Evolutionary conservation across 2,888 invertebrate genomes (phyloP).

Genomic region (Alcis repandata): DNA sequence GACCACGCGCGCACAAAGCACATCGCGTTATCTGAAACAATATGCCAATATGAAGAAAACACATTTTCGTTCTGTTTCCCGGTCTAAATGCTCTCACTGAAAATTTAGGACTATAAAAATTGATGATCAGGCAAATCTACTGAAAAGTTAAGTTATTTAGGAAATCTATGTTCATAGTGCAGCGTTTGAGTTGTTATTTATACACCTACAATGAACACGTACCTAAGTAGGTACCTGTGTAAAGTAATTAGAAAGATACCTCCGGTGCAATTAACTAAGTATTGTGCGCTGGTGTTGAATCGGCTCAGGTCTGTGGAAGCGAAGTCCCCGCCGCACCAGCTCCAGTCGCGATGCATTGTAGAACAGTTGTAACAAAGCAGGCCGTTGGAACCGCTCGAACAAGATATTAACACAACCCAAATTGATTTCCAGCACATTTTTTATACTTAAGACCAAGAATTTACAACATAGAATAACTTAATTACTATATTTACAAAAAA

Average conservation of each 20-base stretch:
- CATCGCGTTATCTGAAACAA: conserved; percentile 69
- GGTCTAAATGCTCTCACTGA: too few species aligned
- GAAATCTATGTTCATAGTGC: too few species aligned
- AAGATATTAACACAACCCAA: conserved; percentile 46
- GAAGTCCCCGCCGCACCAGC: conserved; percentile 69
- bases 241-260: conserved; percentile 53
- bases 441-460: conserved; percentile 31
- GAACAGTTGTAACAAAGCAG: conserved; percentile 77
- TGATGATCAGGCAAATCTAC: too few species aligned
- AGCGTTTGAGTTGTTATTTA: too few species aligned
- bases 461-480: conserved; percentile 17
- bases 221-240: not conserved
- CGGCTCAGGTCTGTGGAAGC: conserved; percentile 47
- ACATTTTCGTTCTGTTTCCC: too few species aligned
- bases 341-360: conserved; percentile 61
- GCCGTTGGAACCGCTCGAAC: conserved; percentile 34
- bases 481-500: conserved; percentile 22
- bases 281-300: conserved; percentile 63
- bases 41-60: not conserved
- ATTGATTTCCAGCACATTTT: conserved; percentile 52
- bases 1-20: conserved; percentile 80
- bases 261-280: conserved; percentile 71
- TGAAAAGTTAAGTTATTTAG: too few species aligned
- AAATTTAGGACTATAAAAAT: too few species aligned
- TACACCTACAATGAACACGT: too few species aligned